Conservation (phyloP, 1,140 invertebrate species). For the Danaus melanippus region DNA sequence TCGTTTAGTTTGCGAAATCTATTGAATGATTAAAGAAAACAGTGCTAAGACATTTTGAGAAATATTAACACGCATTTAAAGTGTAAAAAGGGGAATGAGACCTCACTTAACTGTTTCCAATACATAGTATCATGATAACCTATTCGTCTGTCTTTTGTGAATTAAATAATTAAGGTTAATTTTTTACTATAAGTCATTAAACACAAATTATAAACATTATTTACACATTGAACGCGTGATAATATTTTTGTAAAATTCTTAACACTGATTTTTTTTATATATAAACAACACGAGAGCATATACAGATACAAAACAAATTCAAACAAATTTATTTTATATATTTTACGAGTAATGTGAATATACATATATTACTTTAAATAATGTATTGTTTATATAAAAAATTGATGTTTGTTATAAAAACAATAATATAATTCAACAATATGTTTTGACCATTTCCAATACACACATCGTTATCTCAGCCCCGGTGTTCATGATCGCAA, state of each 20-base stretch:
- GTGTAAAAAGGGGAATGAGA: not conserved
- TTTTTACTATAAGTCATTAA: too few relatives aligned
- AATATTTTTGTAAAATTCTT: not conserved
- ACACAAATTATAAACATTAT: too few relatives aligned
- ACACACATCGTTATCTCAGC: slow-evolving; percentile 9
- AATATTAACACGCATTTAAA: not conserved
- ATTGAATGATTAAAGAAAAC: not conserved
- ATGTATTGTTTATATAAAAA: too few relatives aligned
- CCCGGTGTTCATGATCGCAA: slow-evolving; percentile 15
- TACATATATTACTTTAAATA: too few relatives aligned
- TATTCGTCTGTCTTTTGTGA: too few relatives aligned
- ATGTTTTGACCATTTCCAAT: slow-evolving; percentile 7
- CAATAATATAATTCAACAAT: not conserved
- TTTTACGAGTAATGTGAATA: too few relatives aligned
- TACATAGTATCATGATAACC: too few relatives aligned
- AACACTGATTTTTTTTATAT: not conserved
- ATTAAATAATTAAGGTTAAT: too few relatives aligned
- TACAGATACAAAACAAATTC: too few relatives aligned
- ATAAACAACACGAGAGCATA: not conserved
- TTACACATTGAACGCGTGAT: not conserved
- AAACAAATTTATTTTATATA: too few relatives aligned
- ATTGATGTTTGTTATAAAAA: slow-evolving; percentile 1
- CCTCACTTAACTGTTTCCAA: too few relatives aligned
- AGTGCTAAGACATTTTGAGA: not conserved
- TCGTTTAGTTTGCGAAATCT: slow-evolving; percentile 1